Evolutionary conservation across 2,797 vertebrate species (phyloP).

Genomic region (Gambusia yucatana): DNA sequence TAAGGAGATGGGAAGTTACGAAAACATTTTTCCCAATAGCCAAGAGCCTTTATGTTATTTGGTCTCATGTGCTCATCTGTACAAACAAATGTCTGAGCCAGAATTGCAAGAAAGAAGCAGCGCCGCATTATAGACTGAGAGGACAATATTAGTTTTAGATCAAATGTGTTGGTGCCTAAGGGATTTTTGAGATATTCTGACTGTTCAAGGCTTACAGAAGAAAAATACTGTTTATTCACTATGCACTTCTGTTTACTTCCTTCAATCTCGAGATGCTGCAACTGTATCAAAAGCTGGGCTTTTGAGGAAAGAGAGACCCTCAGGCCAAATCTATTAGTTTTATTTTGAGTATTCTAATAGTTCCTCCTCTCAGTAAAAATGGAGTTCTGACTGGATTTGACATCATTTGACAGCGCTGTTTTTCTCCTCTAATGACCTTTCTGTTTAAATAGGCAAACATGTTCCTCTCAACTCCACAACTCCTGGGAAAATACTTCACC

Average conservation of each 20-base stretch:
- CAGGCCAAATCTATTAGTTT: conserved; percentile 30
- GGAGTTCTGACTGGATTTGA: conserved; percentile 67
- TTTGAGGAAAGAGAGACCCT: conserved; percentile 35
- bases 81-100: conserved; percentile 71
- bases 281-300: conserved; percentile 22
- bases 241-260: conserved; percentile 46
- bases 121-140: conserved; percentile 51
- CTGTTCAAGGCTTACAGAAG: conserved; percentile 49
- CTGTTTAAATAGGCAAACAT: conserved; percentile 72
- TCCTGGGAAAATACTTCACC: conserved; percentile 51
- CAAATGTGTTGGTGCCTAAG: conserved; percentile 64
- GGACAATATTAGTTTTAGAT: conserved; percentile 60
- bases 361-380: conserved; percentile 48
- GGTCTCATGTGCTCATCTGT: conserved; percentile 62
- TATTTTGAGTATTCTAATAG: conserved; percentile 38
- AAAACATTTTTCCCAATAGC: conserved; percentile 69
- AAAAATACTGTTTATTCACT: conserved; percentile 41
- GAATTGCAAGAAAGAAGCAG: conserved; percentile 53
- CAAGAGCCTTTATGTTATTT: conserved; percentile 53
- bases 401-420: conserved; percentile 74
- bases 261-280: conserved; percentile 29
- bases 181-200: conserved; percentile 54
- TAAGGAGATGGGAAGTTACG: conserved; percentile 53
- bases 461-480: conserved; percentile 38
- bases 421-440: conserved; percentile 74